Conservation (phyloP, 2,888 invertebrate genomes). For the Cryptops parisi region DNA sequence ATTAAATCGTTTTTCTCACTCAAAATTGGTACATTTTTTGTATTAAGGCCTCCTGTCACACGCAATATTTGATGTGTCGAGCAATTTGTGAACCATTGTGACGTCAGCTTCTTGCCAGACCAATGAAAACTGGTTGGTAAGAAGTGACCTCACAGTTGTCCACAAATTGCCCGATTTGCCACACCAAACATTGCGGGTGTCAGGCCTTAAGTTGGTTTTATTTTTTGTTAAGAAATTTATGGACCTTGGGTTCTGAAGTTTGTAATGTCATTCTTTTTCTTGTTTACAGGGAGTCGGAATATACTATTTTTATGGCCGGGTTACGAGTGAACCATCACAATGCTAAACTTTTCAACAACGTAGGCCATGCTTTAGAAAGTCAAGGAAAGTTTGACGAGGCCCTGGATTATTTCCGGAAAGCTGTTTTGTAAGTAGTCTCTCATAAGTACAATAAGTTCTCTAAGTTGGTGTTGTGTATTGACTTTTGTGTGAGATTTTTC, state of each 20-base stretch:
- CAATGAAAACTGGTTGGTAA: too few species aligned
- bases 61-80: too few species aligned
- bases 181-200: too few species aligned
- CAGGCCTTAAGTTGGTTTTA: not conserved
- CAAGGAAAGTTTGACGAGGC: slow-evolving; percentile 56
- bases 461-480: too few species aligned
- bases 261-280: not conserved
- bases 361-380: slow-evolving; percentile 86
- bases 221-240: slow-evolving; percentile 5
- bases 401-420: slow-evolving; percentile 76
- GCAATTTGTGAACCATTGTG: too few species aligned
- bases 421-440: slow-evolving; percentile 47
- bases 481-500: too few species aligned
- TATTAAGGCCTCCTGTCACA: too few species aligned
- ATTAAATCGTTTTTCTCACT: too few species aligned
- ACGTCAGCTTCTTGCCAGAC: too few species aligned
- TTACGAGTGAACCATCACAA: slow-evolving; percentile 67
- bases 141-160: too few species aligned
- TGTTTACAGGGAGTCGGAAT: slow-evolving; percentile 50
- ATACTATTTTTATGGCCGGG: slow-evolving; percentile 85
- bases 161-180: too few species aligned
- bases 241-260: not conserved
- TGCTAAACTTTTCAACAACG: slow-evolving; percentile 93
- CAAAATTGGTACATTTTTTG: too few species aligned
- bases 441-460: not conserved